A percentile compares a stretch with the other conserved stretches of the same genome.
Conservation (phyloP, 2,797 vertebrate genomes). For the Varecia variegata region DNA sequence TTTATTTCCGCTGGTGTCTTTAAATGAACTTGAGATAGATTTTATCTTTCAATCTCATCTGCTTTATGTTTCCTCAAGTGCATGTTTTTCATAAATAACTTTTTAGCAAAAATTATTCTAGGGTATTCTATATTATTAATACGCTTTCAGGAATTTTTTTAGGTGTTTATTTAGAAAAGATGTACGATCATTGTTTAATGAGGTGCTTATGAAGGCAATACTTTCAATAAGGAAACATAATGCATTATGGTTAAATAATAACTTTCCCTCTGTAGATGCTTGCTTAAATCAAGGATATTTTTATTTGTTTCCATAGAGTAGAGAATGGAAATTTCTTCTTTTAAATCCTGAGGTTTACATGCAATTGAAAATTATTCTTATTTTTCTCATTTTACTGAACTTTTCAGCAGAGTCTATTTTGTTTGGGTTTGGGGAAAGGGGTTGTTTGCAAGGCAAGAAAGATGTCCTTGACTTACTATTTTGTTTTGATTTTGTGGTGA, state of each 20-base stretch:
- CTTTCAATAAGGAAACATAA: not conserved
- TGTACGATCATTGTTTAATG: not conserved
- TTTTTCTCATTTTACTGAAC: not conserved
- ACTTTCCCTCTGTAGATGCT: not conserved
- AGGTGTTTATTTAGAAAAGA: constrained; percentile 62
- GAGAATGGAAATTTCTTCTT: not conserved
- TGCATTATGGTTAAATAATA: not conserved
- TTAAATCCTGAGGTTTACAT: not conserved
- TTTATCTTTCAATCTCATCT: constrained; percentile 22
- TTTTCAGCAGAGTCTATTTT: not conserved
- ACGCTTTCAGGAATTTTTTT: constrained; percentile 6
- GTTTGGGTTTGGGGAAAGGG: not conserved
- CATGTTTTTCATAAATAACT: constrained; percentile 39
- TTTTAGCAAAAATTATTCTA: constrained; percentile 37
- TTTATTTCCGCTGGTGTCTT: not conserved
- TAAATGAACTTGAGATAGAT: not conserved
- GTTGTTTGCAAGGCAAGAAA: not conserved
- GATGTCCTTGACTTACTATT: not conserved
- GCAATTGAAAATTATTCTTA: not conserved
- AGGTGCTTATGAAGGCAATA: not conserved
- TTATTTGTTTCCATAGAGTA: not conserved
- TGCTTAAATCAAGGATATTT: not conserved
- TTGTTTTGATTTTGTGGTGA: not conserved
- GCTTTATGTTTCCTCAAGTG: constrained; percentile 23
- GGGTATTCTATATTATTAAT: constrained; percentile 19